Evolutionary conservation across 2,797 vertebrate genomes (phyloP).

Genomic region (Cryptoprocta ferox): DNA sequence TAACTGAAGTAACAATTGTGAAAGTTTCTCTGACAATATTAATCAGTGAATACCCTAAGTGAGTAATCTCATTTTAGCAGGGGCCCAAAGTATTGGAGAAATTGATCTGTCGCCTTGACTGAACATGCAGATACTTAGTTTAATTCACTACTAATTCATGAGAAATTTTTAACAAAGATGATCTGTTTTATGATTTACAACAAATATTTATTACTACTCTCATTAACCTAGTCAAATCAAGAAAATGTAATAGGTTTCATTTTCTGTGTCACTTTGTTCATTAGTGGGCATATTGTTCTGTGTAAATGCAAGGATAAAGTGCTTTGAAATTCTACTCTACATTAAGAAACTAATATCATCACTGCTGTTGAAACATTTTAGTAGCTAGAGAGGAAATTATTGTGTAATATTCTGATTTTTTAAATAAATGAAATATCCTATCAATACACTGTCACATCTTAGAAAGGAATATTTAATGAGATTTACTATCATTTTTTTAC

Average conservation of each 20-base stretch:
- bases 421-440: slow-evolving; percentile 18
- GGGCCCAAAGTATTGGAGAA: background rate
- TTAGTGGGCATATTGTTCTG: background rate
- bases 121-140: background rate
- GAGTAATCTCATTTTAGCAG: slow-evolving; percentile 10
- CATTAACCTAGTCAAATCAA: background rate
- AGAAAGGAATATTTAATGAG: background rate
- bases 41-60: background rate
- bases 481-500: background rate
- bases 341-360: background rate
- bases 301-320: background rate
- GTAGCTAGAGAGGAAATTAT: background rate
- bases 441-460: background rate
- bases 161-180: slow-evolving; percentile 7
- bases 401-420: background rate
- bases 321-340: background rate
- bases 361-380: background rate
- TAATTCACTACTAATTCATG: background rate
- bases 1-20: background rate
- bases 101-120: background rate
- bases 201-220: slow-evolving; percentile 40
- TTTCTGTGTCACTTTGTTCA: background rate
- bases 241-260: background rate
- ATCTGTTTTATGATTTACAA: background rate
- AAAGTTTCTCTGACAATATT: background rate